Conservation (phyloP, 64 coral and sea anemone species). For the Stichodactyla helianthus region DNA sequence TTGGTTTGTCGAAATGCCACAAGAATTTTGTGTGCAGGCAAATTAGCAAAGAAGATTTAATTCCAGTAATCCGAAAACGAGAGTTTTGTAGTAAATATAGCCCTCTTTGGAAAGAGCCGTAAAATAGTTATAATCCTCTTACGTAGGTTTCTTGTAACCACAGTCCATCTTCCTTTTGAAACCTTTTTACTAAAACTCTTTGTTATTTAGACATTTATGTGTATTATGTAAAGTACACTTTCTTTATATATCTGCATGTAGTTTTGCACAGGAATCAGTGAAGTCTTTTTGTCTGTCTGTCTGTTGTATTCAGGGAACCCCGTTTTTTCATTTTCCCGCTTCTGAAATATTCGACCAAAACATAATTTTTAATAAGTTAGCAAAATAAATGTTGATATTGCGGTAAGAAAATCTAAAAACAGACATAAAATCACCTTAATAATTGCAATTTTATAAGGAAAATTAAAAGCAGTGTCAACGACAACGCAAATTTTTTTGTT, state of each 20-base stretch:
- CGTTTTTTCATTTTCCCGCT: neutral
- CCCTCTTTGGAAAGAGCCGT: neutral
- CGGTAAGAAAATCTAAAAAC: neutral
- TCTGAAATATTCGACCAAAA: neutral
- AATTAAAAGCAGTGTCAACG: no score
- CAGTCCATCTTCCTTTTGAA: neutral
- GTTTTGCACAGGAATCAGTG: no score
- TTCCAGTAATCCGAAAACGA: neutral
- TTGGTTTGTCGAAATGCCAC: neutral
- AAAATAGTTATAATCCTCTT: neutral
- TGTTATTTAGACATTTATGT: neutral
- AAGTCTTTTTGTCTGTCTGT: neutral
- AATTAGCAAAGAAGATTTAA: neutral
- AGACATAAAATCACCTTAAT: neutral
- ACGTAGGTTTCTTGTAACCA: no score
- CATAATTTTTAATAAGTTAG: neutral
- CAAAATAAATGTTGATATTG: neutral
- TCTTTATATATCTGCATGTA: neutral
- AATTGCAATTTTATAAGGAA: neutral
- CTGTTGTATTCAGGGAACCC: neutral
- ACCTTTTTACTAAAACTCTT: neutral
- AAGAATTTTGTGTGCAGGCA: neutral
- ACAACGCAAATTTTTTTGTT: neutral
- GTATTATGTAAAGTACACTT: neutral
- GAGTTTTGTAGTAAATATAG: neutral